Percentiles rank a stretch among this genome's conserved stretches.
Conservation (phyloP, 1,140 invertebrate species). For the Megalonaias nervosa region DNA sequence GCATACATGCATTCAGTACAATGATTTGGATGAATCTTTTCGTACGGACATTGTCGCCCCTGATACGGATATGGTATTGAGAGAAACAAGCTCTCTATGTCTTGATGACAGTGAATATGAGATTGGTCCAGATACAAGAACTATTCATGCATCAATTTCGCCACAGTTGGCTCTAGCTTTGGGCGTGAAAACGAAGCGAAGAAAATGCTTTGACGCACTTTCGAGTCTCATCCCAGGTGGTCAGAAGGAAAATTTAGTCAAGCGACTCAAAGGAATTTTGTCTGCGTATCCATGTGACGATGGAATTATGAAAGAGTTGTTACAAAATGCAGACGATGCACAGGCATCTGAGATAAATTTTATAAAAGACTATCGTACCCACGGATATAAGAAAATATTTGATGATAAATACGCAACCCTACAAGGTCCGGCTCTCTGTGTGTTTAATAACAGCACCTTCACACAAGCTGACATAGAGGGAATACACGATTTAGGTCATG, state of each 20-base stretch:
- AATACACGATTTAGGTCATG: constrained; percentile 58
- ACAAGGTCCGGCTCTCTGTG: constrained; percentile 62
- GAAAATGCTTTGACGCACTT: constrained; percentile 2
- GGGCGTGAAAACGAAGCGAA: constrained; percentile 33
- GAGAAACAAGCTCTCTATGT: constrained; percentile 29
- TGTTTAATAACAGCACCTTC: constrained; percentile 64
- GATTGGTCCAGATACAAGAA: constrained; percentile 2
- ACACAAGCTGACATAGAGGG: constrained; percentile 56
- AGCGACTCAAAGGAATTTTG: constrained; percentile 55
- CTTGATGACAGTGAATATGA: constrained; percentile 38
- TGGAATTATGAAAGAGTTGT: constrained; percentile 56
- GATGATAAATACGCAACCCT: constrained; percentile 45
- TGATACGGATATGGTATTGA: not conserved
- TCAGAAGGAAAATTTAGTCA: constrained; percentile 57
- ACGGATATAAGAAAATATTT: constrained; percentile 41
- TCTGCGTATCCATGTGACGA: constrained; percentile 56
- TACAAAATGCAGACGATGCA: constrained; percentile 72
- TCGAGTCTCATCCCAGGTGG: constrained; percentile 33
- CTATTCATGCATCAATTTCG: constrained; percentile 33
- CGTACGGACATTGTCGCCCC: not conserved
- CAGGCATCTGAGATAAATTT: constrained; percentile 64
- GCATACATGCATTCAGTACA: not conserved
- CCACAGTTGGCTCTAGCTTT: constrained; percentile 5
- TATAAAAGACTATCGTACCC: constrained; percentile 54
- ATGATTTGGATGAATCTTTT: not conserved